Evolutionary conservation across 2,888 invertebrate species (phyloP).

Genomic region (Adelphocoris suturalis): DNA sequence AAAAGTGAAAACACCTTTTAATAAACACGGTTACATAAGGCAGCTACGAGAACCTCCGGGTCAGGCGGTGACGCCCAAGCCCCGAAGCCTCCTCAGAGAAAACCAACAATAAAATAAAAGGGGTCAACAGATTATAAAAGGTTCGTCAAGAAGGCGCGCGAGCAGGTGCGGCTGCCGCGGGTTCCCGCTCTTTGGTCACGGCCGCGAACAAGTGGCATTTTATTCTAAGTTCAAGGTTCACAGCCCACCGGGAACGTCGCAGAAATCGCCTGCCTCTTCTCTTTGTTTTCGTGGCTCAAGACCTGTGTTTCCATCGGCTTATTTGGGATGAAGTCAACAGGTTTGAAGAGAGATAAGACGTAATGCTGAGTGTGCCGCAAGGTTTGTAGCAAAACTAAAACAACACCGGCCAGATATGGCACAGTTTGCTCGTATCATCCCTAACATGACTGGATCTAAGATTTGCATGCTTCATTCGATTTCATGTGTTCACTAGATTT

Average conservation of each 20-base stretch:
- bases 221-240: slow-evolving; percentile 59
- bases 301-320: too few species aligned
- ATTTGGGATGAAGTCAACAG: too few species aligned
- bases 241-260: slow-evolving; percentile 34
- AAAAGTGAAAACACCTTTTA: slow-evolving; percentile 21
- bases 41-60: slow-evolving; percentile 2
- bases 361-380: too few species aligned
- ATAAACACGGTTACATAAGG: slow-evolving; percentile 5
- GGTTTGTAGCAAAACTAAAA: too few species aligned
- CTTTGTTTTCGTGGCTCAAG: background rate
- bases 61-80: background rate
- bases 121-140: slow-evolving; percentile 30
- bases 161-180: slow-evolving; percentile 3
- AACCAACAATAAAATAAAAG: slow-evolving; percentile 16
- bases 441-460: too few species aligned
- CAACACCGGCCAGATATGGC: too few species aligned
- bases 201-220: slow-evolving; percentile 53
- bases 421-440: too few species aligned
- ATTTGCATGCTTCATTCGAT: too few species aligned
- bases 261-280: background rate
- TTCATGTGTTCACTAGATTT: too few species aligned
- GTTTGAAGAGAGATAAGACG: too few species aligned
- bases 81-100: background rate
- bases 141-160: slow-evolving; percentile 27
- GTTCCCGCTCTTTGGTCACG: slow-evolving; percentile 47